Percentiles rank a stretch among this genome's conserved stretches.
Conservation (phyloP, 2,113 vertebrate genomes). For the Chelonoidis abingdonii region DNA sequence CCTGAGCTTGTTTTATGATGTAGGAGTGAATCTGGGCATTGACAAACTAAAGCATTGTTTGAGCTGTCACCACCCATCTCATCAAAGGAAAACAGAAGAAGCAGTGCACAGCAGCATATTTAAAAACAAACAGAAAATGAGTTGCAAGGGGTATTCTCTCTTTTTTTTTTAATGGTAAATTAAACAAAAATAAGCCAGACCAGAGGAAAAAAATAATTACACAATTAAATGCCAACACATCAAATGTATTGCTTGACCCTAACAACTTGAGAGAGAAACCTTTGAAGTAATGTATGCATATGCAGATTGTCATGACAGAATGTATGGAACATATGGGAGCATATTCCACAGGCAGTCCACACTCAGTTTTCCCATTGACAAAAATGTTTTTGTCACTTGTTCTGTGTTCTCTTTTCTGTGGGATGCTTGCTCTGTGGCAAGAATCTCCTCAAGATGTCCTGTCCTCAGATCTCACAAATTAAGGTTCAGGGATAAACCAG, state of each 20-base stretch:
- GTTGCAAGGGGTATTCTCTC: conserved; percentile 7
- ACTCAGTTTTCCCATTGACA: not conserved
- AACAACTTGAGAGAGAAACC: conserved; percentile 41
- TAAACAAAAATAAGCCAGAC: conserved; percentile 46
- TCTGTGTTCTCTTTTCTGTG: not conserved
- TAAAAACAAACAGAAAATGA: conserved; percentile 42
- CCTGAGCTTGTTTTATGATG: conserved; percentile 37
- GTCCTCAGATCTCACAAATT: not conserved
- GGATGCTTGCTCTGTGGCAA: not conserved
- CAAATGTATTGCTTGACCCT: conserved; percentile 40
- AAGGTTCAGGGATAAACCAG: not conserved
- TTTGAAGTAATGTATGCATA: not conserved
- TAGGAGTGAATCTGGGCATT: conserved; percentile 24
- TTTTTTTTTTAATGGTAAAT: conserved; percentile 25
- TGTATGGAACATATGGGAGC: not conserved
- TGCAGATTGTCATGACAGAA: not conserved
- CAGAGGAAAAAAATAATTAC: conserved; percentile 6
- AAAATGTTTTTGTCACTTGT: not conserved
- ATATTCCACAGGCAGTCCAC: not conserved
- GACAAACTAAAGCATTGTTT: conserved; percentile 26
- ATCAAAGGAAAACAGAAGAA: conserved; percentile 9
- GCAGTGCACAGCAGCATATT: not conserved
- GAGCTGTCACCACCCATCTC: not conserved
- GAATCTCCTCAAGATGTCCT: not conserved
- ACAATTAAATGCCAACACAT: conserved; percentile 48